phyloP scores from a whole-genome alignment of 2,113 vertebrate genomes.

The Pangasianodon gigas region DNA sequence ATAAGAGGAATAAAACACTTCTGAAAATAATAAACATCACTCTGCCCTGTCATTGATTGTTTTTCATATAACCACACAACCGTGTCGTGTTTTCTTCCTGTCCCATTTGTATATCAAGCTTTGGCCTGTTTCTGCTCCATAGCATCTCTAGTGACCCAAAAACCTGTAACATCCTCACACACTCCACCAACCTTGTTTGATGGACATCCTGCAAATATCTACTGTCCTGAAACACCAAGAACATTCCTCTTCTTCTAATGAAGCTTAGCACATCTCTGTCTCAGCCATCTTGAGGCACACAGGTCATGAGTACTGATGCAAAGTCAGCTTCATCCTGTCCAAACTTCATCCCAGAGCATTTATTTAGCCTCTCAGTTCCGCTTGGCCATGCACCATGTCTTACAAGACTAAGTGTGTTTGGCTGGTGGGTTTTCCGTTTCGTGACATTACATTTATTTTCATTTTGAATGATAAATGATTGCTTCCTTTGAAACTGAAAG shows the following conservation, averaged over 20 bases:
- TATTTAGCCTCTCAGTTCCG: not conserved
- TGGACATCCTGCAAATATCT: not conserved
- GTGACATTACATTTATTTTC: constrained; percentile 4
- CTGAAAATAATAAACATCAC: not conserved
- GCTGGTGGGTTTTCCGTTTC: not conserved
- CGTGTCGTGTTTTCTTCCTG: not conserved
- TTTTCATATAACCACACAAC: not conserved
- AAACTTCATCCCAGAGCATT: not conserved
- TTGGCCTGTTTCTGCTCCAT: not conserved
- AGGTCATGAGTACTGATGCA: not conserved
- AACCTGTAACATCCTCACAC: not conserved
- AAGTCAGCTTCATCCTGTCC: not conserved
- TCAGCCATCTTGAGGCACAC: not conserved
- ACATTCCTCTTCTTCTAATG: not conserved
- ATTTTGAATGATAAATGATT: not conserved
- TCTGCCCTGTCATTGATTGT: not conserved
- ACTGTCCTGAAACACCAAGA: not conserved
- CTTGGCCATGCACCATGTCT: not conserved
- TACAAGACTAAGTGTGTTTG: not conserved
- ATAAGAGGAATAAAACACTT: not conserved
- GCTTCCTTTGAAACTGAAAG: constrained; percentile 19
- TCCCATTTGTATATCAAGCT: not conserved
- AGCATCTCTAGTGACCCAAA: not conserved
- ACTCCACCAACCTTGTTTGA: not conserved
- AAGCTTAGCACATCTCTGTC: not conserved